phyloP scores from a whole-genome alignment of 2,797 vertebrate genomes.

The Poliocrania exsul region DNA sequence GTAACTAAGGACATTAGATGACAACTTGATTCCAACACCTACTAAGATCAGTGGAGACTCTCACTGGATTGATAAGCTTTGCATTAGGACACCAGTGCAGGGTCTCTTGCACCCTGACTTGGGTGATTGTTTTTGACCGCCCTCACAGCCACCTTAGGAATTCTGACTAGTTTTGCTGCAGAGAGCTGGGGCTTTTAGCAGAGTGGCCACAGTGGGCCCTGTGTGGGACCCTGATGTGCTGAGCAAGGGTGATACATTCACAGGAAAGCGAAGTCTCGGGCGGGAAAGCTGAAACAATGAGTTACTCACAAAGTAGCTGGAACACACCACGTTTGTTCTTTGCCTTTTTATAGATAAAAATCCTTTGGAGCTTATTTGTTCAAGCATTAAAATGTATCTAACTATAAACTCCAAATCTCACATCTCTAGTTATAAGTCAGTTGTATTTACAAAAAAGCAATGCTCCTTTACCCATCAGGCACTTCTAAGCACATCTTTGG shows the following conservation, averaged over 20 bases:
- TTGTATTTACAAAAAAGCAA: slow-evolving; percentile 26
- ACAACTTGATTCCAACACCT: background rate
- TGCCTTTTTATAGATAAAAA: background rate
- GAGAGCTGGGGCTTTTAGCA: slow-evolving; percentile 26
- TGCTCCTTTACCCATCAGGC: slow-evolving; percentile 61
- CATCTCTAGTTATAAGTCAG: slow-evolving; percentile 3
- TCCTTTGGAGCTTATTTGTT: background rate
- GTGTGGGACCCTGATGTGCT: background rate
- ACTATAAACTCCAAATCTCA: background rate
- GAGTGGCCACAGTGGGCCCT: background rate
- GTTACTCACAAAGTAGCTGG: slow-evolving; percentile 15
- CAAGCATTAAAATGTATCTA: background rate
- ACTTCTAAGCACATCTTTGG: slow-evolving; percentile 78
- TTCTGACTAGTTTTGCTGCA: slow-evolving; percentile 22
- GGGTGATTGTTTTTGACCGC: background rate
- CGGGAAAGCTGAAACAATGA: background rate
- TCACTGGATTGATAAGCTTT: background rate
- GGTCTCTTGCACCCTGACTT: background rate
- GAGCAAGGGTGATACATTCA: background rate
- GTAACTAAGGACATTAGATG: background rate
- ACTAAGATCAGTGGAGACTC: background rate
- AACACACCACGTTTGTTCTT: background rate
- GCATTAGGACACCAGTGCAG: background rate
- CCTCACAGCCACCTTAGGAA: slow-evolving; percentile 41
- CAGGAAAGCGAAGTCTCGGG: background rate